Percentiles rank a stretch among this genome's conserved stretches.
phyloP scores from a whole-genome alignment of 2,797 vertebrate genomes.

The Onychomys torridus region DNA sequence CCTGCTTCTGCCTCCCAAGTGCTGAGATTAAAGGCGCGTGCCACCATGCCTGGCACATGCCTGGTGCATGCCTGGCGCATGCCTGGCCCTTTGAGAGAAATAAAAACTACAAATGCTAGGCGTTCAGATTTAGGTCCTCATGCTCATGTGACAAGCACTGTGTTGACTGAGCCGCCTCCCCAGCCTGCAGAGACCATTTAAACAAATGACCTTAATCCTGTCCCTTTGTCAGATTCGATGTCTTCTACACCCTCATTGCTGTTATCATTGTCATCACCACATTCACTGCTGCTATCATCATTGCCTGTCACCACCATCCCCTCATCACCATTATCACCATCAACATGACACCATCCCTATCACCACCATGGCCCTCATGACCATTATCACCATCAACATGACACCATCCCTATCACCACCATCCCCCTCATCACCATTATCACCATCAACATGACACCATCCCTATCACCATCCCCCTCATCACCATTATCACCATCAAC shows the following conservation, averaged over 20 bases:
- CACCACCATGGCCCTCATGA: no score
- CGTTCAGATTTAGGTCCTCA: background rate
- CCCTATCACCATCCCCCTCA: background rate
- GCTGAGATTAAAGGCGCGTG: accelerated
- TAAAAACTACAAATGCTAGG: background rate
- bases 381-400: no score
- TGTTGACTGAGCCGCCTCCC: background rate
- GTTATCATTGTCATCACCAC: no score
- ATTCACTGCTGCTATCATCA: no score
- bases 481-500: no score
- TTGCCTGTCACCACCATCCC: background rate
- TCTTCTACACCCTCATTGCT: background rate
- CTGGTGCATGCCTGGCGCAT: no score
- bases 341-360: accelerated
- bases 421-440: accelerated
- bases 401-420: background rate
- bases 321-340: background rate
- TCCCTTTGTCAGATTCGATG: accelerated
- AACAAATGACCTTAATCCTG: background rate
- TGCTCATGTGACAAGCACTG: background rate
- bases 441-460: accelerated
- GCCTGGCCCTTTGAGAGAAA: background rate
- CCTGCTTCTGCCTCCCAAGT: background rate
- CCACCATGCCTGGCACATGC: no score
- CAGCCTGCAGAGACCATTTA: background rate